Evolutionary conservation across 2,113 vertebrate genomes (phyloP), one percentile per base, ranked within the genome.

Genomic region (Larimichthys polyactis): DNA sequence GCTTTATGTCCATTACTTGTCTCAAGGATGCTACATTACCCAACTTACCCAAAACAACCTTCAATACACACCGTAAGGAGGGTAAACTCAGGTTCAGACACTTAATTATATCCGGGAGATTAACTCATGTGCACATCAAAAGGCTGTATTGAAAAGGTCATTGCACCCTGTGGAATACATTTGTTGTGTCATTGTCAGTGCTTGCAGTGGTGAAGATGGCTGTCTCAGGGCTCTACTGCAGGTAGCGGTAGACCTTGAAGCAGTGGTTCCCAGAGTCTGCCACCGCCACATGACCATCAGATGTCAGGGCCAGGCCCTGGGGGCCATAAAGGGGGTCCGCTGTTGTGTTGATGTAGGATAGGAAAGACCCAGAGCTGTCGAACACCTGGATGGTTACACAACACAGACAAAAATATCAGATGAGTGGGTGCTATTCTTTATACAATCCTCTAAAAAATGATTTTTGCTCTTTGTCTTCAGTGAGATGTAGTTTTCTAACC

Each of bases 231-330:
- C 22, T 75, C 93, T 96, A 98, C 96, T 99, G 98, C 93, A 99
- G 96, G 95, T 99, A 99, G 74, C 98, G 96, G 91, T 99, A 99
- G 55, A 98, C 96, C 93, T 99, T 99, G 93, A 99, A 99, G 91
- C 98, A 99, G 95, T 99, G 98, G 94, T 99, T 99, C 82, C 98
- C 98, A 0, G 98, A 98, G 89, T 99, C 98, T 0, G 98, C 98
- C 90, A 99, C 98, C 0, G 97, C 97, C 73, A 99, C 98, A 2
- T 99, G 98, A 46, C 98, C 98, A 0, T 99, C 98, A 0, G 97
- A 97, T 22, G 98, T 99, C 82, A 99, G 96, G 11, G 98, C 97
- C 95, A 99, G 90, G 75, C 97, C 98, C 92, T 99, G 98, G 0
- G 98, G 98, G 5, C 98, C 98, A 0, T 99, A 99, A 29, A 99